Percentiles rank a stretch among this genome's conserved stretches.
These are phyloP conservation scores for Mobula birostris DNA, from an alignment of 2,113 vertebrate genomes.

Conservation along the genomic window DNA sequence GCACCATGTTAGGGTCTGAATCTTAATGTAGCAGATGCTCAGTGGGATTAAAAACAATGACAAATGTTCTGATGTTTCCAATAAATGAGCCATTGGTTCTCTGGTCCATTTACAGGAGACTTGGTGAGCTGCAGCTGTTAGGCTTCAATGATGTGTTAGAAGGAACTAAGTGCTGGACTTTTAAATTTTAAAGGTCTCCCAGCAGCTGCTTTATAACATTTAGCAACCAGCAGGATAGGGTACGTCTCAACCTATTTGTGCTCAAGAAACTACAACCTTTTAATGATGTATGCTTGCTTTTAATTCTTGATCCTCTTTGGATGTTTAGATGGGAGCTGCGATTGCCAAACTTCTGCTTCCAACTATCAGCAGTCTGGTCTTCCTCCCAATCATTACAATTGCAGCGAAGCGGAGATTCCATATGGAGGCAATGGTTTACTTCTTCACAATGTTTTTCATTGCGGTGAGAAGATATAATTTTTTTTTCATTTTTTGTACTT, in stretches of 20 bases:
- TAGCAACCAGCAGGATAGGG: background rate
- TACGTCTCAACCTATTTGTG: background rate
- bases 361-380: conserved; percentile 82
- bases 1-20: background rate
- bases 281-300: background rate
- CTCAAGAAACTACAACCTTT: background rate
- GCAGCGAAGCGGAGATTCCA: conserved; percentile 87
- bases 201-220: conserved; percentile 51
- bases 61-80: conserved; percentile 16
- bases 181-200: conserved; percentile 66
- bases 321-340: conserved; percentile 70
- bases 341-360: conserved; percentile 88
- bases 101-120: background rate
- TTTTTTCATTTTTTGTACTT: background rate
- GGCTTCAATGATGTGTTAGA: conserved; percentile 39
- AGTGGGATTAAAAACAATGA: background rate
- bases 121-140: conserved; percentile 44
- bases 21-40: background rate
- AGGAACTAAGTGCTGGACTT: conserved; percentile 47
- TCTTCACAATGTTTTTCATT: conserved; percentile 94
- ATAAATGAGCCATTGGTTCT: background rate
- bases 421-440: conserved; percentile 98
- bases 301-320: background rate
- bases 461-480: conserved; percentile 67
- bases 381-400: conserved; percentile 79